These are phyloP conservation scores for Limnephilus auricula DNA, from an alignment of 2,888 invertebrate species.

Conservation along the genomic window DNA sequence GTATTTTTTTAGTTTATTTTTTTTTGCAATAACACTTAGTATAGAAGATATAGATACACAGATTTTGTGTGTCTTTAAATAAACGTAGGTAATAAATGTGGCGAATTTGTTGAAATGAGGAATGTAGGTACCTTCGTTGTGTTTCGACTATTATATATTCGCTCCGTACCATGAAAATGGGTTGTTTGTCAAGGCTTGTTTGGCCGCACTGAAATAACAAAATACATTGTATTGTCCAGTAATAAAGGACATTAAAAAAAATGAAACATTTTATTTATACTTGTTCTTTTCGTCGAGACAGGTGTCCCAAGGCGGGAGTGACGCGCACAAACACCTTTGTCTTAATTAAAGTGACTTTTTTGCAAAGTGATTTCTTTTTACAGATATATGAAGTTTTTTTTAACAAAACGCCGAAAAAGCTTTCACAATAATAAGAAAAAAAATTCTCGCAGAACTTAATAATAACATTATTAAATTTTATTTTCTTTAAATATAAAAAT, in stretches of 20 bases:
- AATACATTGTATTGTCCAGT: background rate
- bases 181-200: background rate
- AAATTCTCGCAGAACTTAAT: no score
- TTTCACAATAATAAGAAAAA: no score
- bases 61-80: background rate
- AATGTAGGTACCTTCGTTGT: background rate
- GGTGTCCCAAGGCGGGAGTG: background rate
- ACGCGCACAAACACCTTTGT: background rate
- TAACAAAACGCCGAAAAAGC: no score
- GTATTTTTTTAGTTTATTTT: background rate
- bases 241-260: background rate
- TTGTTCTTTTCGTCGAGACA: background rate
- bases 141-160: background rate
- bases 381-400: background rate
- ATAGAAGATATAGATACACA: no score
- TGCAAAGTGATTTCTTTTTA: background rate
- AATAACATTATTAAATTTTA: no score
- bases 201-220: background rate
- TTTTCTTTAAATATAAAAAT: no score
- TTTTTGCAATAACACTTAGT: no score
- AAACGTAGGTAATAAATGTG: background rate
- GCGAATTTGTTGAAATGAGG: background rate
- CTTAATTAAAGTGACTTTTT: background rate
- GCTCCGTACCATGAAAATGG: background rate
- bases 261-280: background rate